phyloP scores from a whole-genome alignment of 2,888 invertebrate species.

The Orchestes rusci region DNA sequence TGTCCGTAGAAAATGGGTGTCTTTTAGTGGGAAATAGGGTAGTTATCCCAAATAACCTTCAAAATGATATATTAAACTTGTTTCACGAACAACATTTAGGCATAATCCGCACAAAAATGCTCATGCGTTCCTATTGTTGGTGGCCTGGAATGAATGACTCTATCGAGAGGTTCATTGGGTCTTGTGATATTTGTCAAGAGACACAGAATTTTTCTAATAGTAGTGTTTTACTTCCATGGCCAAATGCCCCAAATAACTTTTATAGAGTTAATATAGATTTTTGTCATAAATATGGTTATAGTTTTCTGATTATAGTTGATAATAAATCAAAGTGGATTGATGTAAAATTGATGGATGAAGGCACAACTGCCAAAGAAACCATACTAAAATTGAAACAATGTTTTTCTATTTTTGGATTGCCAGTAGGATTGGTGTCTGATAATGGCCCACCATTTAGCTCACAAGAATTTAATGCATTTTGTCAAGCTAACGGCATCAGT shows the following conservation, averaged over 20 bases:
- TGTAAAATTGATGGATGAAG: background rate
- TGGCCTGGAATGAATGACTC: conserved; percentile 25
- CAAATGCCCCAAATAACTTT: conserved; percentile 19
- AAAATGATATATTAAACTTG: conserved; percentile 1
- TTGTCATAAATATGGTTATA: conserved; percentile 1
- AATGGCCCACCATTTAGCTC: too few species aligned
- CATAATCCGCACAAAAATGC: conserved; percentile 25
- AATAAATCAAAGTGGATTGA: too few species aligned
- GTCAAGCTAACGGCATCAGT: too few species aligned
- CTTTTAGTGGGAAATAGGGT: background rate
- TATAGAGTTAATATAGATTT: conserved; percentile 24
- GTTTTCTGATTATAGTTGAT: background rate
- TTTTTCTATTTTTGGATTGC: too few species aligned
- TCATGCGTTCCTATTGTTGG: conserved; percentile 25
- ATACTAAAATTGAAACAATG: background rate
- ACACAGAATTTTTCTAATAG: conserved; percentile 23
- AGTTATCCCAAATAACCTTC: background rate
- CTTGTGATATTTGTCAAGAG: conserved; percentile 25
- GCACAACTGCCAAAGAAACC: background rate
- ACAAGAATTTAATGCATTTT: too few species aligned
- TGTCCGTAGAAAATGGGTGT: too few species aligned
- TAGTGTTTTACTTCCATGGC: conserved; percentile 18
- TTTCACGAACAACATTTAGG: conserved; percentile 27
- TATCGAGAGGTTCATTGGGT: conserved; percentile 22
- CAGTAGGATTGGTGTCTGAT: too few species aligned